phyloP scores from a whole-genome alignment of 2,113 vertebrate genomes.

The Hydropotes inermis region DNA sequence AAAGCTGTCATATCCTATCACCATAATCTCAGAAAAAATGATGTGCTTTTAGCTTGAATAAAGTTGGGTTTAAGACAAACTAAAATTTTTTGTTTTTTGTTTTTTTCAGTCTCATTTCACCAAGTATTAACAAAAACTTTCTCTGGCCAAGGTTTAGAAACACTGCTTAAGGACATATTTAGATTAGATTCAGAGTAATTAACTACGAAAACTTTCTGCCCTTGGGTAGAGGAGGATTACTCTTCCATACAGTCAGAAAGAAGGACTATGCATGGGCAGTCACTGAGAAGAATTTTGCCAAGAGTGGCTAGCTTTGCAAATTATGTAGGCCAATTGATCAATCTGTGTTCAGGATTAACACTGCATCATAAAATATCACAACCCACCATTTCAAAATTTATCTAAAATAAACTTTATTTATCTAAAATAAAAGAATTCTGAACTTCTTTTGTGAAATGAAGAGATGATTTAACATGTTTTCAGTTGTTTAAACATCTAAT shows the following conservation, averaged over 20 bases:
- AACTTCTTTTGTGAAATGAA: conserved; percentile 9
- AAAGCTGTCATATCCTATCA: not conserved
- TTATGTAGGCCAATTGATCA: not conserved
- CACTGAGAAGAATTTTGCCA: not conserved
- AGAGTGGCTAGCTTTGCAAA: not conserved
- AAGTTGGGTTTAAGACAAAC: not conserved
- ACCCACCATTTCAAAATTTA: conserved; percentile 1
- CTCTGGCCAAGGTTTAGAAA: not conserved
- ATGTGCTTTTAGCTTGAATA: not conserved
- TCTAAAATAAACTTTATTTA: not conserved
- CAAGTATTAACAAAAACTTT: not conserved
- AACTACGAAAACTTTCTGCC: not conserved
- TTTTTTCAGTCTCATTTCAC: not conserved
- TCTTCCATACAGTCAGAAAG: not conserved
- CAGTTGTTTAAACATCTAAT: not conserved
- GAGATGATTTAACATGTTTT: not conserved
- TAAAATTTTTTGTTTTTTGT: not conserved
- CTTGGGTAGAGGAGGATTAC: not conserved
- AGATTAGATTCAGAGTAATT: conserved; percentile 26
- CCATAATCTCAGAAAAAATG: not conserved
- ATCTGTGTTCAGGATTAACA: not conserved
- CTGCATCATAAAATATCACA: not conserved
- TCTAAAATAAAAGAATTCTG: conserved; percentile 20
- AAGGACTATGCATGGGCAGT: not conserved
- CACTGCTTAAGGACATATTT: not conserved